phyloP scores from a whole-genome alignment of 2,113 vertebrate genomes.

The Reinhardtius hippoglossoides region DNA sequence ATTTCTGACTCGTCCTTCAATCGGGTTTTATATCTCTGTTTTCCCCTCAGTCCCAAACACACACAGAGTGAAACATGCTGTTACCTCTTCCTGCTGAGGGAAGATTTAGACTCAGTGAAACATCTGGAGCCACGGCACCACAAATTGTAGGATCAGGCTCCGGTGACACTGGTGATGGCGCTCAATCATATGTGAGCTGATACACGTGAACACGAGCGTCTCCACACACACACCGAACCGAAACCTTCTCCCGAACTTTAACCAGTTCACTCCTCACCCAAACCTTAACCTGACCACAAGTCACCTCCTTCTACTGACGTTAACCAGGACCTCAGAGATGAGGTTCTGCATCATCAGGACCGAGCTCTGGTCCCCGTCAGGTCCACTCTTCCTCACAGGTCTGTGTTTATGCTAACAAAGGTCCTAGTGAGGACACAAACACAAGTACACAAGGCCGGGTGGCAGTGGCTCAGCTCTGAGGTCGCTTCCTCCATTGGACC shows the following conservation, averaged over 20 bases:
- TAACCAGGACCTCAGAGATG: no score
- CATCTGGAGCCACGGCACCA: constrained; percentile 47
- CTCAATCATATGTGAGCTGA: no score
- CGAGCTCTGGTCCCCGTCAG: no score
- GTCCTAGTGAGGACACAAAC: no score
- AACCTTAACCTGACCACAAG: no score
- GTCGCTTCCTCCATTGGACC: constrained; percentile 27
- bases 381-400: no score
- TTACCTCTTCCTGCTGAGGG: neutral
- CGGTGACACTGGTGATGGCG: neutral
- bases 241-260: no score
- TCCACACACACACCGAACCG: neutral
- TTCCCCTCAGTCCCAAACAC: neutral
- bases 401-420: no score
- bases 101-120: constrained; percentile 25
- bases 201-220: neutral
- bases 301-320: no score
- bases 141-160: constrained; percentile 31
- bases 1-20: constrained; percentile 22
- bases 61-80: constrained; percentile 1
- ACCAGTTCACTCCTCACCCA: neutral
- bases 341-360: no score
- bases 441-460: constrained; percentile 12
- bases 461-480: constrained; percentile 31
- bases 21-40: constrained; percentile 12